Evolutionary conservation across 2,113 vertebrate species (phyloP).

Genomic region (Sylvietta virens): DNA sequence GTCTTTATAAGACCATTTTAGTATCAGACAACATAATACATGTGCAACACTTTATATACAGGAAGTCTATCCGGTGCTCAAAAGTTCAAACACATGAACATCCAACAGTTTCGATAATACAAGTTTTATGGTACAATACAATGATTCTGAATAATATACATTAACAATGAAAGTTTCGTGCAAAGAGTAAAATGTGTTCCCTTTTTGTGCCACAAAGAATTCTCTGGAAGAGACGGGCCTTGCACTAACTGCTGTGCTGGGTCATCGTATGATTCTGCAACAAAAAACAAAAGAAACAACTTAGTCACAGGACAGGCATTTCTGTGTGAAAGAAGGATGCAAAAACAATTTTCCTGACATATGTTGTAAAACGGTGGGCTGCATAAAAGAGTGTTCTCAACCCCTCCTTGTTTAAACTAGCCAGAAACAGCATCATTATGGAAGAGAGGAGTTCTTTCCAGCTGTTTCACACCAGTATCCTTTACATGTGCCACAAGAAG

Average conservation of each 20-base stretch:
- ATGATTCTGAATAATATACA: conserved; percentile 86
- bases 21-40: conserved; percentile 92
- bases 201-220: conserved; percentile 77
- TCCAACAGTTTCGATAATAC: conserved; percentile 82
- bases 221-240: conserved; percentile 65
- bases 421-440: not conserved
- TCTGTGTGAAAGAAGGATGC: not conserved
- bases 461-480: not conserved
- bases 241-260: conserved; percentile 98
- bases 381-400: not conserved
- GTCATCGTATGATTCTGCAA: conserved; percentile 98
- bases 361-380: not conserved
- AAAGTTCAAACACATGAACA: conserved; percentile 86
- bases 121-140: conserved; percentile 87
- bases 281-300: conserved; percentile 47
- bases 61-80: conserved; percentile 86
- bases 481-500: not conserved
- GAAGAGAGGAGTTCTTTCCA: not conserved
- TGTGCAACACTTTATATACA: conserved; percentile 98
- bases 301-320: conserved; percentile 18
- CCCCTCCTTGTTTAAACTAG: not conserved
- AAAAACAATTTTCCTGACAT: not conserved
- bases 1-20: conserved; percentile 92
- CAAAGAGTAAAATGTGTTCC: conserved; percentile 88
- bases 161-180: conserved; percentile 89